Evolutionary conservation across 2,797 vertebrate genomes (phyloP), one percentile per base, ranked within the genome.

Genomic region (Notolabrus celidotus): DNA sequence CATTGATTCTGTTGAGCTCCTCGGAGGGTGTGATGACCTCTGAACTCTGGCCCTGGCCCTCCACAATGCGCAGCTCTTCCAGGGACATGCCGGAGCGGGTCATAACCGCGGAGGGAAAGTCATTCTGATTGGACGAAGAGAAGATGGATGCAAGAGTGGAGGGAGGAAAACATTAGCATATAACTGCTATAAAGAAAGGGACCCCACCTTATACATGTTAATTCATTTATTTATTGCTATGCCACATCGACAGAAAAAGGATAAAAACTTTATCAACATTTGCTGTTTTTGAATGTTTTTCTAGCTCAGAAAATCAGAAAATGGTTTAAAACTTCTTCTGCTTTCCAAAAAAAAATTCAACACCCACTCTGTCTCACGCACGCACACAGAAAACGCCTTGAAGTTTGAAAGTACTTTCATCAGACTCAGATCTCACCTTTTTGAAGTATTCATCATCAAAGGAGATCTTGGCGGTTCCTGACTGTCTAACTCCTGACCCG

Each of bases 381-480:
- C n/a, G 36, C 14, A 16, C 9, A 49, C 2, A 10, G 4, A 14
- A 34, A 19, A 10, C n/a, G 23, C 58, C 29, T 70, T 41, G 12
- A 59, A 58, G 25, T 47, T 53, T 49, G 10, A 65, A 63, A 69
- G 11, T 15, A 15, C 65, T 69, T 70, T 74, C 19, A 64, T 83
- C 53, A 51, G 45, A 71, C 29, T 65, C 17, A 0, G 27, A 63
- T 64, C 83, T 89, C 92, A 99, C 98, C 96, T 97, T 96, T 90
- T 94, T 96, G 89, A 98, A 99, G 90, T 96, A 97, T 36, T 99
- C 97, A 3, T 99, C 96, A 89, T 99, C 96, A 70, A 99, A 99
- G 27, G 98, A 99, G 88, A 99, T 99, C 89, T 99, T 99, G 75
- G 98, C 98, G 0, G 97, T 99, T 84, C 98, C 98, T 3, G 98